phyloP scores from a whole-genome alignment of 92 coral and sea anemone species.

The Galaxea fascicularis region DNA sequence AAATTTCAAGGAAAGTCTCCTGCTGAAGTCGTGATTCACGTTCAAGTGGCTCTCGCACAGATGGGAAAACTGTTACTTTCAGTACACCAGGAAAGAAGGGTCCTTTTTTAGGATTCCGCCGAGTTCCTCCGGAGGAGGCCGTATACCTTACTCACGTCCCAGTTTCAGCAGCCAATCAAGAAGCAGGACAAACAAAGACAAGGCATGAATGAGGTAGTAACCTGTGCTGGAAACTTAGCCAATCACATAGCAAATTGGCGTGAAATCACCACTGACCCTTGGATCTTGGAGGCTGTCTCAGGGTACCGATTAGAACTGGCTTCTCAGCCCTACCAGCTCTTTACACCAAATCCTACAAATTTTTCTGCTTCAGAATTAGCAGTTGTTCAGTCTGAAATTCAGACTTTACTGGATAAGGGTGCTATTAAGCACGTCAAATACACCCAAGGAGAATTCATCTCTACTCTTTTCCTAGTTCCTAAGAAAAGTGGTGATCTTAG shows the following conservation, averaged over 20 bases:
- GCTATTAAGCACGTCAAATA: no score
- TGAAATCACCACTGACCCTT: not conserved
- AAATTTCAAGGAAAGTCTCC: no score
- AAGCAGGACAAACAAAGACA: not conserved
- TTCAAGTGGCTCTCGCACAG: no score
- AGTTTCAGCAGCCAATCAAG: not conserved
- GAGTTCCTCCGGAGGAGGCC: not conserved
- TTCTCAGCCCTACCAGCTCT: not conserved
- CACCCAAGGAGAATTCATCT: no score
- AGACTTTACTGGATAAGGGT: no score
- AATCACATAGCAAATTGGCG: no score
- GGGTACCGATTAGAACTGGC: not conserved
- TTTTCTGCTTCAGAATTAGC: not conserved
- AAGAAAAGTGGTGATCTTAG: no score
- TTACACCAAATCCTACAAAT: not conserved
- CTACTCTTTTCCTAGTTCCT: no score
- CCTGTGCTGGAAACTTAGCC: not conserved
- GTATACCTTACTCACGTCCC: not conserved
- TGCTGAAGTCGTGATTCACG: no score
- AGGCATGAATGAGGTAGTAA: not conserved
- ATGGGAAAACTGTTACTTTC: not conserved
- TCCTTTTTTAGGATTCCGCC: not conserved
- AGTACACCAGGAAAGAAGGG: not conserved
- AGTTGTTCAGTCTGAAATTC: not conserved
- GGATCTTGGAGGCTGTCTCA: not conserved